A percentile compares a stretch with the other conserved stretches of the same genome.
Evolutionary conservation across 2,797 vertebrate genomes (phyloP).

Genomic region (Poecilia gillii): DNA sequence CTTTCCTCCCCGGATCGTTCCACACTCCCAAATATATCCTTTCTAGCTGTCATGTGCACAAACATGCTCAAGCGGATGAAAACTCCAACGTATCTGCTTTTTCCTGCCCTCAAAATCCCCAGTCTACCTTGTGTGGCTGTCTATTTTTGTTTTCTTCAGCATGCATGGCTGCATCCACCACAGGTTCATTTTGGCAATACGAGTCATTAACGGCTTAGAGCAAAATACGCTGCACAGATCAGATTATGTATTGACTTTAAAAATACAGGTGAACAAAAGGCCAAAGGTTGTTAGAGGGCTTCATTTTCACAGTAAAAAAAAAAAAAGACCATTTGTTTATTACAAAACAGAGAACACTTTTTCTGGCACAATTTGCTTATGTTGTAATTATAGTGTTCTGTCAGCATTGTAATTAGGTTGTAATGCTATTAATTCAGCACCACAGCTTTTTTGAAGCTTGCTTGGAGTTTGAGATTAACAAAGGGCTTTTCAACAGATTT

Average conservation of each 20-base stretch:
- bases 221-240: conserved; percentile 35
- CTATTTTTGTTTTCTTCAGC: conserved; percentile 7
- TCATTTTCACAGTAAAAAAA: conserved; percentile 8
- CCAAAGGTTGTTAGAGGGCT: conserved; percentile 16
- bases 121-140: background rate
- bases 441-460: conserved; percentile 24
- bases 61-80: conserved; percentile 17
- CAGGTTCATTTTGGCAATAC: conserved; percentile 49
- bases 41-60: conserved; percentile 13
- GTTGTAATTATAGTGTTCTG: conserved; percentile 18
- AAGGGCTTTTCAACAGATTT: conserved; percentile 49
- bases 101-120: background rate
- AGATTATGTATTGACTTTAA: conserved; percentile 62
- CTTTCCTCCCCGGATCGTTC: conserved; percentile 50
- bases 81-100: background rate
- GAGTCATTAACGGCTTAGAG: conserved; percentile 60
- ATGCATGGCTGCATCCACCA: conserved; percentile 36
- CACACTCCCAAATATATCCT: conserved; percentile 47
- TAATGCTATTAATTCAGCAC: conserved; percentile 28
- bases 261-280: conserved; percentile 44
- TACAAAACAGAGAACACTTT: conserved; percentile 1
- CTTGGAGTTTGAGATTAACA: conserved; percentile 26
- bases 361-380: conserved; percentile 18
- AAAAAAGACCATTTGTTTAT: background rate
- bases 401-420: conserved; percentile 23